Base-by-base conservation (phyloP, 2,888 invertebrate genomes). In the Papilio demoleus region DNA sequence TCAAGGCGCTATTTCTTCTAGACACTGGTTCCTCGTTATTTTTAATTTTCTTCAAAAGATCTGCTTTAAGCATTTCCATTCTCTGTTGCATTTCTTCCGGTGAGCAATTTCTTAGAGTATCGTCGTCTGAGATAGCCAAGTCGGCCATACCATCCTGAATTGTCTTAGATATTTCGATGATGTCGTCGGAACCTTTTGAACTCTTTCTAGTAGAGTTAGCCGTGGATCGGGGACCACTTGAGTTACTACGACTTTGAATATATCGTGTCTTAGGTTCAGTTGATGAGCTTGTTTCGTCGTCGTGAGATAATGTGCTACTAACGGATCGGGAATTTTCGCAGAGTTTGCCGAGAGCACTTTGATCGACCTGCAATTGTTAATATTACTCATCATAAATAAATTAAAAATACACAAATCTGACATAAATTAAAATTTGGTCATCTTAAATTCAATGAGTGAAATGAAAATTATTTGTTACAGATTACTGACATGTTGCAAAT, bases 111-210 rank as follows among this genome's bases (percentile, higher is more conserved):
- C 79, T 78, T 2, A 79, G 76, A 53, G 81, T 71, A 11, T 86
- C 85, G 0, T 90, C 86, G 42, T 90, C 89, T 56, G 81, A 86
- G 45, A 92, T 86, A 3, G 88, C 82, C 24, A 93, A 82, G 40
- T 92, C 90, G 1, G 94, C 93, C 84, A 94, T 90, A 27, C 94
- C 93, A 47, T 94, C 93, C 84, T 93, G 93, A 0, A 94, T 93
- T 19, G 90, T 93, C 81, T 94, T 93, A 0, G 93, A 92, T 11
- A 94, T 84, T 60, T 93, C 93, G 50, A 87, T 81, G 8, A 93
- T 86, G 17, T 90, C 90, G n/a, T 90, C 93, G 1, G 88, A 83
- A 4, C 78, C 78, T 77, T 88, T 91, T 1, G 88, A 88, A 67
- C 73, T 81, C 67, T 87, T 88, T 70, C 87, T 82, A 1, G 79